Percentiles rank a stretch among this genome's conserved stretches.
Evolutionary conservation across 2,113 vertebrate species (phyloP).

Genomic region (Macaca mulatta): DNA sequence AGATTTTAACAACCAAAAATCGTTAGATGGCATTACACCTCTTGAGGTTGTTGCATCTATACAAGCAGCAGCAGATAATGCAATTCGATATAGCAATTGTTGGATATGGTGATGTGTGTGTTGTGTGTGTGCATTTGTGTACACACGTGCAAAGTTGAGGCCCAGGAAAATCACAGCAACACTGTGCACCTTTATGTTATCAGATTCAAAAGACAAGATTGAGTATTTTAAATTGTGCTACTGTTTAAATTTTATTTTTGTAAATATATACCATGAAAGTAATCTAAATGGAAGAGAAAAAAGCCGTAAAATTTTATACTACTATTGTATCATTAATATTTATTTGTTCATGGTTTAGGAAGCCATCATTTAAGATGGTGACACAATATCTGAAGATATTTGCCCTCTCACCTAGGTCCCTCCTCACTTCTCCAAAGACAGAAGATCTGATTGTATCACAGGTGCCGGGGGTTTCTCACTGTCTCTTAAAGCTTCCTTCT

Average conservation of each 20-base stretch:
- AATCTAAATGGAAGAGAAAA: background rate
- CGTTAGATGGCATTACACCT: background rate
- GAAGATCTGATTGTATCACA: background rate
- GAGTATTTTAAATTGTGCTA: background rate
- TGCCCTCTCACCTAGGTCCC: background rate
- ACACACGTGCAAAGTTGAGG: background rate
- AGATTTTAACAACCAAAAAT: background rate
- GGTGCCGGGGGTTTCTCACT: background rate
- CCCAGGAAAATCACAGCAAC: background rate
- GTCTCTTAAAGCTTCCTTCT: background rate
- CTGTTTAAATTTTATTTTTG: background rate
- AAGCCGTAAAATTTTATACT: background rate
- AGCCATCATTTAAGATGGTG: background rate
- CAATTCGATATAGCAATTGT: background rate
- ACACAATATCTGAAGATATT: background rate
- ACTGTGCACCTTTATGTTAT: background rate
- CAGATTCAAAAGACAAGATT: background rate
- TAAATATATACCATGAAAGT: background rate
- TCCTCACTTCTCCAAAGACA: background rate
- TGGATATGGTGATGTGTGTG: background rate
- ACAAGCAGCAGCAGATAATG: background rate
- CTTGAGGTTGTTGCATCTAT: background rate
- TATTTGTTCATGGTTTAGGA: background rate
- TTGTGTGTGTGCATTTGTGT: rapidly evolving
- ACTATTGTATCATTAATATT: background rate